Evolutionary conservation across 2,797 vertebrate species (phyloP).

Genomic region (Mycteria americana): DNA sequence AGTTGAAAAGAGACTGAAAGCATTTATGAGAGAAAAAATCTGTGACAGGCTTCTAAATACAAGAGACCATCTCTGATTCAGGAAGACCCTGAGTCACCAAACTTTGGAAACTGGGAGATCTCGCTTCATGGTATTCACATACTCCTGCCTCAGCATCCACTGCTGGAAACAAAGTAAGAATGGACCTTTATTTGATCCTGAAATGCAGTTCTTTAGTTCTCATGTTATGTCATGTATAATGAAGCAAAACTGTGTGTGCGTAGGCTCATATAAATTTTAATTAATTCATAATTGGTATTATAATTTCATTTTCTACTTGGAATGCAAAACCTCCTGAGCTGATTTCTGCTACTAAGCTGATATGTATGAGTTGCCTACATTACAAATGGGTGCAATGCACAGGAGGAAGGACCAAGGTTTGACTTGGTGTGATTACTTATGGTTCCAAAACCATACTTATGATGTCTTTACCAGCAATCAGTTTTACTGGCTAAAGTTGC

Average conservation of each 20-base stretch:
- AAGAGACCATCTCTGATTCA: background rate
- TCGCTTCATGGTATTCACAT: background rate
- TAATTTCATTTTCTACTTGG: background rate
- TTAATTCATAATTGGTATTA: background rate
- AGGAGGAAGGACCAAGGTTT: background rate
- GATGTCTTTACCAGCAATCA: background rate
- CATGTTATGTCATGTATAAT: background rate
- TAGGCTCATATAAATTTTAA: background rate
- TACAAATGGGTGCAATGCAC: background rate
- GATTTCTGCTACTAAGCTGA: background rate
- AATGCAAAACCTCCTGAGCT: background rate
- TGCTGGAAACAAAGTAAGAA: background rate
- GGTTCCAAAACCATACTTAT: background rate
- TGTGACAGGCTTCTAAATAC: background rate
- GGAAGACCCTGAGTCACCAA: background rate
- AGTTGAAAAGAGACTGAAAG: background rate
- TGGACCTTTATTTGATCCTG: background rate
- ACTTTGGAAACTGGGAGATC: background rate
- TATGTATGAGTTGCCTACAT: background rate
- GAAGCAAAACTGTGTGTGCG: background rate
- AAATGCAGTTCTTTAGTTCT: background rate
- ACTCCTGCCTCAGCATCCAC: background rate
- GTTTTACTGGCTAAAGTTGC: background rate
- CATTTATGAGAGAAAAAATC: background rate
- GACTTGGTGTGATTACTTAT: background rate